Base-by-base conservation (phyloP, 2,113 vertebrate species). In the Oostethus manadensis region DNA sequence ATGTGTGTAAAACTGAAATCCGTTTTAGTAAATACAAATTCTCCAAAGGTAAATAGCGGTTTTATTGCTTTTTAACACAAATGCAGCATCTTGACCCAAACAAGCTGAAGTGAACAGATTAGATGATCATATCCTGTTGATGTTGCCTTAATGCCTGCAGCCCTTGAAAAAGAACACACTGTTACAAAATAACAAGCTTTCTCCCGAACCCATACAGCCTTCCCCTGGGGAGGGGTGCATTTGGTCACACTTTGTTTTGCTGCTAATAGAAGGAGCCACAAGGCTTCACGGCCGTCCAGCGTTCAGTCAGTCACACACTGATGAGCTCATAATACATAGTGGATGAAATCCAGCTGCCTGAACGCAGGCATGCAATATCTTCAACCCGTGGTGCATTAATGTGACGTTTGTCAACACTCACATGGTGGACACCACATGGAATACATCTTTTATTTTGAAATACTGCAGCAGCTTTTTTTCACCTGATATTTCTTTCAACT, bases 301-400 rank as follows among this genome's bases (percentile, higher is more conserved):
- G 62, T 40, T 2, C 29, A 66, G 29, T 33, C 29, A 62, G 60
- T 66, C 64, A 62, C 66, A 70, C 46, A 33, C 23, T 0, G 26
- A 66, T 79, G 80, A 76, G 68, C 62, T 71, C 58, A 71, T 61
- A 3, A 42, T 14, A 10, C 44, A 13, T 14, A 64, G 26, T 45
- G 51, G n/a, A 42, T 42, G 21, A 11, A 43, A 46, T n/a, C 33
- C 51, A 1, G 13, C 53, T 38, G 17, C 59, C 58, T 43, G 14
- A 57, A 50, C 42, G 62, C 56, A 54, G 56, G 0, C 29, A 58
- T 78, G 74, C 69, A 62, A 22, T 49, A 40, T 38, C 33, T 55
- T 35, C 1, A 21, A 17, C 38, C 26, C 3, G 53, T 56, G 21
- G 18, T 54, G n/a, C 11, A 9, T 62, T 58, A n/a, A 58, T 51